Conservation (phyloP, 2,113 vertebrate species). For the Pagrus major region DNA sequence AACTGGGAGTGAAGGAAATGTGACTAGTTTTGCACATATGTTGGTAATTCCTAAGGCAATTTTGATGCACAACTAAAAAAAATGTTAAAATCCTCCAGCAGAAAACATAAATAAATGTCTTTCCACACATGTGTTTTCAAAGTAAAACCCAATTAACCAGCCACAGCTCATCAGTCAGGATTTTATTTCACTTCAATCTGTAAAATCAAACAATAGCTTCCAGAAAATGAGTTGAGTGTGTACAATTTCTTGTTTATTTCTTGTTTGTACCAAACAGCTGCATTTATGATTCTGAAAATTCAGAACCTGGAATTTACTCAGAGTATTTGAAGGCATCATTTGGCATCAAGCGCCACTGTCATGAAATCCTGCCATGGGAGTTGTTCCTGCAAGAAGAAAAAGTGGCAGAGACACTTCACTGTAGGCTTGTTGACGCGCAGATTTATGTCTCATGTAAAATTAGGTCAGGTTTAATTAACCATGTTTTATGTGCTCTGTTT, state of each 20-base stretch:
- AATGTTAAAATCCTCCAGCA: too few relatives aligned
- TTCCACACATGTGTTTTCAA: neutral
- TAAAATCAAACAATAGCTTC: neutral
- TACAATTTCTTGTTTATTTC: neutral
- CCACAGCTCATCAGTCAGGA: neutral
- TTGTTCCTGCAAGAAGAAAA: neutral
- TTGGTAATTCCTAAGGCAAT: too few relatives aligned
- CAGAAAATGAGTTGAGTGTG: neutral
- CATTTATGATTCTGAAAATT: neutral
- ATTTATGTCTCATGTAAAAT: constrained; percentile 34
- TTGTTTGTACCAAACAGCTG: neutral
- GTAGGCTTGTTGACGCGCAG: neutral
- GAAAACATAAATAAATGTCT: too few relatives aligned
- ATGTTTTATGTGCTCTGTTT: neutral
- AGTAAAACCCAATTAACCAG: neutral
- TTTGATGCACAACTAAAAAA: too few relatives aligned
- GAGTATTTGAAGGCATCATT: constrained; percentile 18
- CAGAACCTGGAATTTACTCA: neutral
- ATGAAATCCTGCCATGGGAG: constrained; percentile 8
- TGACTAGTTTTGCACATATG: neutral
- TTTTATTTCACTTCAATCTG: neutral
- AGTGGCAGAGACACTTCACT: neutral
- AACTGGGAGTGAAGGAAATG: neutral
- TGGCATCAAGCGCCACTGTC: neutral
- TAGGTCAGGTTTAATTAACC: neutral